Base-by-base conservation (phyloP, 2,113 vertebrate genomes). In the Pseudopipra pipra region DNA sequence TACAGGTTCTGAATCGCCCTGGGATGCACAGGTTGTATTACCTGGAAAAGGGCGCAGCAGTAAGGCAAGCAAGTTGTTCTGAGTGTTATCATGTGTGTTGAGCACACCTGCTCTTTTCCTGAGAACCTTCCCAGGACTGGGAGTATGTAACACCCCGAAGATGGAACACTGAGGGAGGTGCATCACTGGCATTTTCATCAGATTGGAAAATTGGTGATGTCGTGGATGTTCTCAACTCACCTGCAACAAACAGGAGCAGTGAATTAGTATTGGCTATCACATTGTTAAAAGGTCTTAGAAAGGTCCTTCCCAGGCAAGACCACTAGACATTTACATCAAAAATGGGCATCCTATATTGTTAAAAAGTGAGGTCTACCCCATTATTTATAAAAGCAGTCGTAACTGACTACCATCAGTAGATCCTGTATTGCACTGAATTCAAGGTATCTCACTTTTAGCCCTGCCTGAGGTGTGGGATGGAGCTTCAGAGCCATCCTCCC, bases 1-100 rank as follows among this genome's bases (percentile, higher is more conserved):
- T 70, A 93, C 94, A 83, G 90, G 96, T 97, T 97, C 93, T 91
- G 81, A 39, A 85, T 85, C 2, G 93, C 91, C 87, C 87, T 95
- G 89, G 94, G 95, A 96, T 21, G 62, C 74, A 47, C 1, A 0
- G 61, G 51, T 77, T 95, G 86, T 65, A 30, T 41, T 95, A 94
- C 51, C 91, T 92, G 81, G n/a, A 44, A 94, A 68, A 91, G 85
- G 93, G 81, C 22, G 89, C 84, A 92, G 89, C 2, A 17, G 68
- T 52, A 82, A 75, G 68, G 88, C 35, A 76, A 61, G 39, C 19
- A 74, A 31, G 24, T 37, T 54, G 65, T 87, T 90, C 79, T 19
- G 24, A 87, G 61, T 63, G 54, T 79, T 70, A 49, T 22, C 37
- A 7, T 23, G 18, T 47, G 41, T 73, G 63, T 23, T 54, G 31